Conservation (phyloP, 2,797 vertebrate species). For the Parambassis ranga region DNA sequence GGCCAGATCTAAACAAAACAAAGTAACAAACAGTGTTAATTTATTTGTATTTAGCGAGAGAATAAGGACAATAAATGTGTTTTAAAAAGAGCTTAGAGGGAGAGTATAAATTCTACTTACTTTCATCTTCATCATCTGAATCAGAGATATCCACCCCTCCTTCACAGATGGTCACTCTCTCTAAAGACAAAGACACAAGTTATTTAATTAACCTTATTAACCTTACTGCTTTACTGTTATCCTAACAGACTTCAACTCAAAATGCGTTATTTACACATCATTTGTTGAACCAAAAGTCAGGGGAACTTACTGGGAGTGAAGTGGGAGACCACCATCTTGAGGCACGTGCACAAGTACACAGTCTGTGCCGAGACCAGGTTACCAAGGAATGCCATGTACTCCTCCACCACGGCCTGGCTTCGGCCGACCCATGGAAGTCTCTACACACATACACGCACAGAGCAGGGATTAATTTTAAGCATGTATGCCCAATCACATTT, state of each 20-base stretch:
- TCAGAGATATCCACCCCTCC: slow-evolving; percentile 91
- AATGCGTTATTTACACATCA: background rate
- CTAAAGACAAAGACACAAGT: slow-evolving; percentile 64
- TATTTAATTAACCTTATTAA: too few relatives aligned
- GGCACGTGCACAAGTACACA: slow-evolving; percentile 89
- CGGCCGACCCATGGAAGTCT: slow-evolving; percentile 88
- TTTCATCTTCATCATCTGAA: slow-evolving; percentile 94
- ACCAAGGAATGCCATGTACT: slow-evolving; percentile 91
- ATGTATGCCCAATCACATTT: background rate
- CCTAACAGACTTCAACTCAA: background rate
- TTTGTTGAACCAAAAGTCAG: background rate
- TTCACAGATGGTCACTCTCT: slow-evolving; percentile 86
- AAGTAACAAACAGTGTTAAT: background rate
- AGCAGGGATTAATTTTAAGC: background rate
- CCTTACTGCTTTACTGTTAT: too few relatives aligned
- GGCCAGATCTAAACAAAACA: slow-evolving; percentile 80
- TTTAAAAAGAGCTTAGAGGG: too few relatives aligned
- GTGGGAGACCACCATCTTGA: slow-evolving; percentile 87
- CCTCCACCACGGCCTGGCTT: slow-evolving; percentile 88
- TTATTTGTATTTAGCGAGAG: background rate
- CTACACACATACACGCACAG: slow-evolving; percentile 58
- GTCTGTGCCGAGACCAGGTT: slow-evolving; percentile 98
- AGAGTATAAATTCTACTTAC: too few relatives aligned
- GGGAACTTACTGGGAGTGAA: slow-evolving; percentile 75
- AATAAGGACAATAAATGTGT: too few relatives aligned